These are phyloP conservation scores for Tenthredo livida DNA, from an alignment of 2,888 invertebrate genomes.

Conservation along the genomic window DNA sequence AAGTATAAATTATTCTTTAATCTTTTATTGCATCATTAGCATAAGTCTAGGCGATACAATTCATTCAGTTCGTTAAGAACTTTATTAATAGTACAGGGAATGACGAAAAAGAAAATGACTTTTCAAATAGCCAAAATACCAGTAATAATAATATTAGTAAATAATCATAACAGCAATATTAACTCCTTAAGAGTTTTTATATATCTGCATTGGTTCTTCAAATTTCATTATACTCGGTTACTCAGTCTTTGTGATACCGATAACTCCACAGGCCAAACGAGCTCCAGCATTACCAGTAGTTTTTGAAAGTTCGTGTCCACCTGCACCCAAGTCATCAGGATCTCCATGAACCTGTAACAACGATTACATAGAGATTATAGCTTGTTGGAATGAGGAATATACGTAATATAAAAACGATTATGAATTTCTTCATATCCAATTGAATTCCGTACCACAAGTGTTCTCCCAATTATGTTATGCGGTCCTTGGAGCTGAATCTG, in stretches of 20 bases:
- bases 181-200: slow-evolving; percentile 39
- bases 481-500: slow-evolving; percentile 85
- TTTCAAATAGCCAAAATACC: slow-evolving; percentile 57
- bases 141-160: slow-evolving; percentile 50
- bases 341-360: slow-evolving; percentile 88
- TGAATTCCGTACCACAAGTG: slow-evolving; percentile 83
- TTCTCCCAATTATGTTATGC: slow-evolving; percentile 90
- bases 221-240: slow-evolving; percentile 62
- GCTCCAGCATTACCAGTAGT: slow-evolving; percentile 97
- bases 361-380: slow-evolving; percentile 9
- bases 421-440: neutral
- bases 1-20: neutral
- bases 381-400: too few species aligned
- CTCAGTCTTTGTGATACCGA: slow-evolving; percentile 84
- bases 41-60: neutral
- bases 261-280: slow-evolving; percentile 93
- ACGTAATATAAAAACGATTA: too few species aligned
- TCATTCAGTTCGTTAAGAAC: slow-evolving; percentile 4
- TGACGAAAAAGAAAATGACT: slow-evolving; percentile 58
- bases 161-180: slow-evolving; percentile 22
- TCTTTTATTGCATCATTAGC: slow-evolving; percentile 26
- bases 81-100: slow-evolving; percentile 61
- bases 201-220: slow-evolving; percentile 38
- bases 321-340: slow-evolving; percentile 95
- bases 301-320: slow-evolving; percentile 95